phyloP scores from a whole-genome alignment of 1,140 invertebrate species.

The Drosophila pseudoobscura region DNA sequence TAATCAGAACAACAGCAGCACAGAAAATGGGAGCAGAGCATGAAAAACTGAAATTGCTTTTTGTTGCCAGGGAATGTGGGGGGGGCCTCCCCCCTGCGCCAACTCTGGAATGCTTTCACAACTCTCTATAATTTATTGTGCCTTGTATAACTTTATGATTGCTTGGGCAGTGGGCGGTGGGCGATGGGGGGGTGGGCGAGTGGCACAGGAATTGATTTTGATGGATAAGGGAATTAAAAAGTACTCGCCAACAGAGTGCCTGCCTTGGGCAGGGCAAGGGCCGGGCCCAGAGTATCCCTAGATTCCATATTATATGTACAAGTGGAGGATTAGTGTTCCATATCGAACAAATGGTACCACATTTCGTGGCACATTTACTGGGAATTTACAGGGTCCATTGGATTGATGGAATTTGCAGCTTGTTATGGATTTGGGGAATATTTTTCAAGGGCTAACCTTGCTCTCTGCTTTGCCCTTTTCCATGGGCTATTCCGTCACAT shows the following conservation, averaged over 20 bases:
- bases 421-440: too few species aligned
- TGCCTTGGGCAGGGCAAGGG: background rate
- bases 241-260: conserved; percentile 3
- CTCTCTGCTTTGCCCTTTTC: too few species aligned
- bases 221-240: conserved; percentile 48
- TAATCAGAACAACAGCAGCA: conserved; percentile 65
- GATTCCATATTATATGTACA: too few species aligned
- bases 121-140: conserved; percentile 80
- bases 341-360: too few species aligned
- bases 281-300: too few species aligned
- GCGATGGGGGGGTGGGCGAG: conserved; percentile 15
- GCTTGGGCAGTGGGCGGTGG: conserved; percentile 24
- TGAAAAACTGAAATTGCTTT: conserved; percentile 81
- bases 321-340: too few species aligned
- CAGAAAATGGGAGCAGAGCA: conserved; percentile 42
- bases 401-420: too few species aligned
- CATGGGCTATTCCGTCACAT: background rate
- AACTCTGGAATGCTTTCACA: conserved; percentile 49
- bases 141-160: conserved; percentile 79
- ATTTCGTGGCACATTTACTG: too few species aligned
- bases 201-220: conserved; percentile 44
- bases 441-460: too few species aligned
- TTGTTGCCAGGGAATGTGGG: conserved; percentile 17
- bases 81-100: too few species aligned
- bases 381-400: too few species aligned